A percentile compares a stretch with the other conserved stretches of the same genome.
Conservation (phyloP, 2,888 invertebrate species). For the Nomada goodeniana region DNA sequence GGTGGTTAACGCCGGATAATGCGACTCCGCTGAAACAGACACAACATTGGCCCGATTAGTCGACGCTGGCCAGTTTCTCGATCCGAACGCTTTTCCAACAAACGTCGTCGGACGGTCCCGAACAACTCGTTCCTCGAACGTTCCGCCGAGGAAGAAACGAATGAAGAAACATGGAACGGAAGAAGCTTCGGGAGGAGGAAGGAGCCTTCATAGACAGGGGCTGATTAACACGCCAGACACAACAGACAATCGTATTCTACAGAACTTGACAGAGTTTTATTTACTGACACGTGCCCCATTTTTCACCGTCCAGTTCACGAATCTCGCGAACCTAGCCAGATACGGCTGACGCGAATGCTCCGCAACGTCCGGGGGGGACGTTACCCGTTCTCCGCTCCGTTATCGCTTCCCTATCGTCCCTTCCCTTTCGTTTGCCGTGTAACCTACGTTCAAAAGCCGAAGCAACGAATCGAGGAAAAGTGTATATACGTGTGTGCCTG, state of each 20-base stretch:
- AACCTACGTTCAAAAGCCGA: constrained; percentile 3
- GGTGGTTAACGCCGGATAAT: constrained; percentile 26
- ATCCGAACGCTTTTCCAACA: constrained; percentile 4
- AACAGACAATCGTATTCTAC: constrained; percentile 31
- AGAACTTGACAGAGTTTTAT: constrained; percentile 51
- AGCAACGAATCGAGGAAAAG: not conserved
- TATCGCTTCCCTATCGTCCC: not conserved
- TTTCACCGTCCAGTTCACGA: not conserved
- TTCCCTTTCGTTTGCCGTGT: not conserved
- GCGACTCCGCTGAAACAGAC: constrained; percentile 70
- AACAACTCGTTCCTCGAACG: constrained; percentile 19
- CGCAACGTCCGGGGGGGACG: no score
- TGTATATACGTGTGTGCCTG: not conserved
- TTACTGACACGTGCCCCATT: constrained; percentile 21
- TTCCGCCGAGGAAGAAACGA: not conserved
- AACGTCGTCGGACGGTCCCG: constrained; percentile 5
- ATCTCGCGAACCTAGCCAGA: not conserved
- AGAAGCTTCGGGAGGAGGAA: not conserved
- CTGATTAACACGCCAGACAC: constrained; percentile 16
- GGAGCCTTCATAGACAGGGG: no score
- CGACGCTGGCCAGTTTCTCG: not conserved
- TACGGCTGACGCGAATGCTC: no score
- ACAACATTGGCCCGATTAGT: constrained; percentile 53
- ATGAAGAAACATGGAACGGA: not conserved
- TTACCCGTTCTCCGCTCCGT: not conserved